Evolutionary conservation across 2,797 vertebrate genomes (phyloP).

Genomic region (Leucoraja ocellata): DNA sequence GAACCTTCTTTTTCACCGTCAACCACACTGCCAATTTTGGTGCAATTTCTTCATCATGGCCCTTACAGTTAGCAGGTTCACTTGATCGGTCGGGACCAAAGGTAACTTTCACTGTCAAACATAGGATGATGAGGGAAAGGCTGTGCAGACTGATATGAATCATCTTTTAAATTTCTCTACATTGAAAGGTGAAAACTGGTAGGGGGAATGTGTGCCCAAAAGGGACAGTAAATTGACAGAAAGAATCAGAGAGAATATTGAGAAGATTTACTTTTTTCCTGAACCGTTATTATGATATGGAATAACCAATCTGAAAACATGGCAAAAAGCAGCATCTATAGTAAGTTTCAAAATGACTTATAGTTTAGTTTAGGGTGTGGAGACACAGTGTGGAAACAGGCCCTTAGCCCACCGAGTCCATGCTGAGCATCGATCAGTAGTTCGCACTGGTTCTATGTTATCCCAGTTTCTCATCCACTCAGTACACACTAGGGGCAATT

Average conservation of each 20-base stretch:
- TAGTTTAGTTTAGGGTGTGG: too few relatives aligned
- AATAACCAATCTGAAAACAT: not conserved
- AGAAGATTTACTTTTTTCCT: not conserved
- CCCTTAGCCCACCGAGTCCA: too few relatives aligned
- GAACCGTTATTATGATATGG: not conserved
- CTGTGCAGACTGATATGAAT: not conserved
- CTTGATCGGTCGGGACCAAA: not conserved
- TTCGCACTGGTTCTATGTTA: too few relatives aligned
- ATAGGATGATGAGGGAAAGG: not conserved
- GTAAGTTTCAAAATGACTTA: not conserved
- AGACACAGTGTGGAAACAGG: too few relatives aligned
- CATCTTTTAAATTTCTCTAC: not conserved
- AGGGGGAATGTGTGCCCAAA: not conserved
- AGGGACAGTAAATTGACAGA: not conserved
- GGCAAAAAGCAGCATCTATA: not conserved
- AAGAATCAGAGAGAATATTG: not conserved
- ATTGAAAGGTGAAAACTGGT: not conserved
- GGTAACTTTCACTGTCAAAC: not conserved
- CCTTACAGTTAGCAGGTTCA: not conserved
- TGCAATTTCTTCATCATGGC: too few relatives aligned
- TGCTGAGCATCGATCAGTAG: too few relatives aligned
- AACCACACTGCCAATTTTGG: too few relatives aligned
- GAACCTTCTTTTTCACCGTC: too few relatives aligned
- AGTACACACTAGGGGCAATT: too few relatives aligned
- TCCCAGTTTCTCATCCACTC: too few relatives aligned